Evolutionary conservation across 2,888 invertebrate species (phyloP).

Genomic region (Cantharis rufa): DNA sequence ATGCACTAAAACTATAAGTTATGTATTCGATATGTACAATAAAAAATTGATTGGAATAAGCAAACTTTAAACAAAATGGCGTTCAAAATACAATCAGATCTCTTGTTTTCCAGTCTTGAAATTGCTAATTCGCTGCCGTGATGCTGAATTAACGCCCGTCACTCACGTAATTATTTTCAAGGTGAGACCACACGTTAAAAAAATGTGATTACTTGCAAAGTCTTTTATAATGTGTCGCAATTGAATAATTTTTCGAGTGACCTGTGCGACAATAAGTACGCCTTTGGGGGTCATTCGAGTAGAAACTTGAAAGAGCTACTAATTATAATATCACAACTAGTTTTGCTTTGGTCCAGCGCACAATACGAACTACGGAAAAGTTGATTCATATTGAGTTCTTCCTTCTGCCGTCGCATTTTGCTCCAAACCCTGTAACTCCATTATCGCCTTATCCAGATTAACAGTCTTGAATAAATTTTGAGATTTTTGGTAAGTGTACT

Average conservation of each 20-base stretch:
- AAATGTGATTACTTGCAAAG: not conserved
- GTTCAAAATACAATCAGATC: not conserved
- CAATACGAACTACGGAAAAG: slow-evolving; percentile 17
- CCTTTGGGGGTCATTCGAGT: not conserved
- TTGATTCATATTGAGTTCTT: slow-evolving; percentile 34
- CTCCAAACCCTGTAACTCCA: slow-evolving; percentile 49
- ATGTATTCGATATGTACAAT: not conserved
- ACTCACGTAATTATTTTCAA: not conserved
- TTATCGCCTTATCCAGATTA: slow-evolving; percentile 47
- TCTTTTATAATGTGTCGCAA: not conserved
- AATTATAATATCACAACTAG: slow-evolving; percentile 36
- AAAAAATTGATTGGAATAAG: not conserved
- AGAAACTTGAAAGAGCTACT: slow-evolving; percentile 12
- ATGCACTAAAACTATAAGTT: not conserved
- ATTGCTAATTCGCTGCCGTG: not conserved
- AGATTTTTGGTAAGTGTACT: slow-evolving; percentile 48
- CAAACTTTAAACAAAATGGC: not conserved
- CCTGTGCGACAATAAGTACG: not conserved
- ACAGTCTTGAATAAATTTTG: slow-evolving; percentile 48
- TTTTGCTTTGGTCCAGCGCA: slow-evolving; percentile 30
- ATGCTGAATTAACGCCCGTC: not conserved
- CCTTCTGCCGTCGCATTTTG: slow-evolving; percentile 53
- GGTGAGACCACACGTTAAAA: not conserved
- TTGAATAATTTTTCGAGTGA: not conserved
- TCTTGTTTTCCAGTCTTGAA: not conserved